Conservation (phyloP, 2,113 vertebrate genomes). For the Desmodus rotundus region DNA sequence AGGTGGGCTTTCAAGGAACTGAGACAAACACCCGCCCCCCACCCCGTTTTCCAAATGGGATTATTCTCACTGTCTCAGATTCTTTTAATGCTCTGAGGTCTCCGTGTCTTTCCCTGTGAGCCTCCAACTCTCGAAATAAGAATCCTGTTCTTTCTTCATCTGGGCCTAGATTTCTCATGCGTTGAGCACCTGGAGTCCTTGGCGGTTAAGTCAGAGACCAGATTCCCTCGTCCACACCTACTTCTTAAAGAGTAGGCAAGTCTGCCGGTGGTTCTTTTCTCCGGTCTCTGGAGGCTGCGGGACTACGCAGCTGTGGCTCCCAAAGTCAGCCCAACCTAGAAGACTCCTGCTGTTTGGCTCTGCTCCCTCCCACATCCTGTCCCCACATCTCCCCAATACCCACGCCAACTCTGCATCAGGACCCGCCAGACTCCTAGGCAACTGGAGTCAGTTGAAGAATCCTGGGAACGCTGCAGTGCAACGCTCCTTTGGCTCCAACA, state of each 20-base stretch:
- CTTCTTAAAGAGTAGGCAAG: neutral
- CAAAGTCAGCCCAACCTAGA: neutral
- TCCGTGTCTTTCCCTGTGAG: neutral
- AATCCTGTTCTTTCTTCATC: neutral
- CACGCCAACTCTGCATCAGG: neutral
- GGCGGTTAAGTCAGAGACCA: neutral
- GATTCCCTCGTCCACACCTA: neutral
- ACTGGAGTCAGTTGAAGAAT: neutral
- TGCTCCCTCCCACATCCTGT: too few species aligned
- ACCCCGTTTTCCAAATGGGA: neutral
- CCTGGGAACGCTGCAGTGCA: neutral
- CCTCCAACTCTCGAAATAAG: neutral
- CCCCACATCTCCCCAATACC: neutral
- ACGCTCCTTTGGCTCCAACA: neutral
- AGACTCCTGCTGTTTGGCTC: neutral
- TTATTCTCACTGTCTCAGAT: constrained; percentile 38
- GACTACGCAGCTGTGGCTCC: neutral
- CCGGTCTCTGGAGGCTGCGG: neutral
- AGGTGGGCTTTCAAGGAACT: neutral
- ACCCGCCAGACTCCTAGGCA: neutral
- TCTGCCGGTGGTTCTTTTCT: neutral
- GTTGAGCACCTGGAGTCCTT: constrained; percentile 7
- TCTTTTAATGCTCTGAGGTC: neutral
- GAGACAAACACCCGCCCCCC: neutral
- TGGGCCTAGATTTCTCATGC: neutral